Conservation (phyloP, 2,113 vertebrate species). For the Pachycephala philippinensis region DNA sequence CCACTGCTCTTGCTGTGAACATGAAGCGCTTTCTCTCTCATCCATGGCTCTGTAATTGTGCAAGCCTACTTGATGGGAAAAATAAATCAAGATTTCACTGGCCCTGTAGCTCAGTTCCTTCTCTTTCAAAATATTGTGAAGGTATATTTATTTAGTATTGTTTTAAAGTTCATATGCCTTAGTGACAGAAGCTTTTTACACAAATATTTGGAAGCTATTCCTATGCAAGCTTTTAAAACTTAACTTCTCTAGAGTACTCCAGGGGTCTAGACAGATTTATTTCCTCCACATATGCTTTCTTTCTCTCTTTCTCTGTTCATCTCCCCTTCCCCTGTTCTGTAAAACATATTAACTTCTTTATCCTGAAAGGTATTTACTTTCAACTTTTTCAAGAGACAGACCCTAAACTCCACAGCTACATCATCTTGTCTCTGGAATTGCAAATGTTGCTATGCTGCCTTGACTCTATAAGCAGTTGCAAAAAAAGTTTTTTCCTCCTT, state of each 20-base stretch:
- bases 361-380: conserved; percentile 4
- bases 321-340: background rate
- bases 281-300: conserved; percentile 31
- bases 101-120: background rate
- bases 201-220: background rate
- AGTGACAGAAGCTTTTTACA: background rate
- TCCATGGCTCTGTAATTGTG: background rate
- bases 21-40: background rate
- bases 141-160: background rate
- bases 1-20: background rate
- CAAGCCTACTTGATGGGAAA: background rate
- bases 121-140: background rate
- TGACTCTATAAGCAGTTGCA: background rate
- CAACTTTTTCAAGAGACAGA: background rate
- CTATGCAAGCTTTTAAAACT: background rate
- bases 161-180: background rate
- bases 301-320: background rate
- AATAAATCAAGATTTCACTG: background rate
- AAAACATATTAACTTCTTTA: conserved; percentile 37
- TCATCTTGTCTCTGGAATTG: background rate
- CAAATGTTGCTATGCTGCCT: background rate
- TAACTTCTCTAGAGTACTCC: background rate
- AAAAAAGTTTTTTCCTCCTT: background rate
- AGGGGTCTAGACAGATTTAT: conserved; percentile 48
- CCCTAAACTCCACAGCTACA: background rate